Percentiles rank a stretch among this genome's conserved stretches.
Conservation (phyloP, 2,797 vertebrate species). For the Chelmon rostratus region DNA sequence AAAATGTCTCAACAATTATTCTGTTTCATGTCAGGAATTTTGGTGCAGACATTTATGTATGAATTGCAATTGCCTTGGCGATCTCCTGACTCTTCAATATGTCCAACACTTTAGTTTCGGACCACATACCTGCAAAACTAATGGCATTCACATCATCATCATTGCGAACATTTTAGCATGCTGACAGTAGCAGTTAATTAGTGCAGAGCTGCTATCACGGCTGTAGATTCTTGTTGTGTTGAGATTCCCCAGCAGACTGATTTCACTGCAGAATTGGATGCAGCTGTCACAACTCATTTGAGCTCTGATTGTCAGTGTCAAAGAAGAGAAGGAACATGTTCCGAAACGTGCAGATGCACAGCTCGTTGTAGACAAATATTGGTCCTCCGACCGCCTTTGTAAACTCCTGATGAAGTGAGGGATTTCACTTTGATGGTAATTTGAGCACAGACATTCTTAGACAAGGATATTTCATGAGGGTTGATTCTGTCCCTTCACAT, state of each 20-base stretch:
- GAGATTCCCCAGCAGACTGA: background rate
- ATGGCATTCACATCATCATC: background rate
- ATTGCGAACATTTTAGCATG: background rate
- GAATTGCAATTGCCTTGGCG: background rate
- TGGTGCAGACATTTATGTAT: background rate
- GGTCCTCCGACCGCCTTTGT: conserved; percentile 9
- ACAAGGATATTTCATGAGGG: conserved; percentile 59
- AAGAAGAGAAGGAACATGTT: conserved; percentile 3
- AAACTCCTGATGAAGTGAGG: conserved; percentile 52
- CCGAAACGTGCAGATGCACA: conserved; percentile 2
- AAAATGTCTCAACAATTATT: background rate
- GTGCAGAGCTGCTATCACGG: background rate
- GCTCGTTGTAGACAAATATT: conserved; percentile 21
- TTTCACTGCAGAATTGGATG: background rate
- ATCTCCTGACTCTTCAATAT: background rate
- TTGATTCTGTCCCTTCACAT: conserved; percentile 68
- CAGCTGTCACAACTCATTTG: conserved; percentile 2
- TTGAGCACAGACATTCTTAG: conserved; percentile 49
- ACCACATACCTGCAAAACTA: background rate
- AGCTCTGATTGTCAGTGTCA: conserved; percentile 2
- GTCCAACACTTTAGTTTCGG: background rate
- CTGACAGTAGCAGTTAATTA: background rate
- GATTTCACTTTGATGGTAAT: conserved; percentile 63
- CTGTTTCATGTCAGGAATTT: background rate
- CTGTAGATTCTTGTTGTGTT: background rate